These are phyloP conservation scores for Himalopsyche tibetana DNA, from an alignment of 2,888 invertebrate species.

Conservation along the genomic window DNA sequence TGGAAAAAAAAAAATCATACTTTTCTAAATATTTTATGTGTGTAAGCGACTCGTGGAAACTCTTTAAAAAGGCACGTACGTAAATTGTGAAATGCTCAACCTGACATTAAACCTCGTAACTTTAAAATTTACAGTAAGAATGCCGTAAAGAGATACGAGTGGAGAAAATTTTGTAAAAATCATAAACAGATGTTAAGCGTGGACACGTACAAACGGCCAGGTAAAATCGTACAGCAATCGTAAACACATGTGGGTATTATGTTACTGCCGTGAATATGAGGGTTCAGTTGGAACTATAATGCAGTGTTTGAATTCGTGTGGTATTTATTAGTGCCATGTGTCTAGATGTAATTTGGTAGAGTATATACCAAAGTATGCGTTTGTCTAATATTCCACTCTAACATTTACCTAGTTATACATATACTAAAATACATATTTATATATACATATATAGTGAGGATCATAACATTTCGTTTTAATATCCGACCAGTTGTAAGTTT, in stretches of 20 bases:
- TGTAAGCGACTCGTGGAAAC: neutral
- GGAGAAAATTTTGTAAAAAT: neutral
- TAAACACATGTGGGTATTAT: conserved; percentile 13
- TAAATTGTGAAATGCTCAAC: neutral
- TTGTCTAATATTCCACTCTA: too few species aligned
- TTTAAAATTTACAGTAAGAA: conserved; percentile 15
- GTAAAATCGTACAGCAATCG: conserved; percentile 30
- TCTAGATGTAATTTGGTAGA: neutral
- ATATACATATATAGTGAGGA: too few species aligned
- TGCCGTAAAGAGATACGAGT: conserved; percentile 10
- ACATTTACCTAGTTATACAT: too few species aligned
- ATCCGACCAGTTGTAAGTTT: too few species aligned
- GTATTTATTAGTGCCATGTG: neutral
- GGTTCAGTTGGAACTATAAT: neutral
- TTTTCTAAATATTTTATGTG: neutral
- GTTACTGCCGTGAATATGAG: conserved; percentile 31
- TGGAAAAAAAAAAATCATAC: too few species aligned
- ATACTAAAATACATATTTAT: too few species aligned
- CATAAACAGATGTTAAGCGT: conserved; percentile 18
- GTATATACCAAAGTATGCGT: neutral
- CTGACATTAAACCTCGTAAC: conserved; percentile 1
- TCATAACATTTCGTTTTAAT: too few species aligned
- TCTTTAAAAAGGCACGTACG: neutral
- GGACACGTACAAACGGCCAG: conserved; percentile 16
- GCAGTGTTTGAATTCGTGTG: conserved; percentile 8